Evolutionary conservation across 2,797 vertebrate species (phyloP).

Genomic region (Iguana delicatissima): DNA sequence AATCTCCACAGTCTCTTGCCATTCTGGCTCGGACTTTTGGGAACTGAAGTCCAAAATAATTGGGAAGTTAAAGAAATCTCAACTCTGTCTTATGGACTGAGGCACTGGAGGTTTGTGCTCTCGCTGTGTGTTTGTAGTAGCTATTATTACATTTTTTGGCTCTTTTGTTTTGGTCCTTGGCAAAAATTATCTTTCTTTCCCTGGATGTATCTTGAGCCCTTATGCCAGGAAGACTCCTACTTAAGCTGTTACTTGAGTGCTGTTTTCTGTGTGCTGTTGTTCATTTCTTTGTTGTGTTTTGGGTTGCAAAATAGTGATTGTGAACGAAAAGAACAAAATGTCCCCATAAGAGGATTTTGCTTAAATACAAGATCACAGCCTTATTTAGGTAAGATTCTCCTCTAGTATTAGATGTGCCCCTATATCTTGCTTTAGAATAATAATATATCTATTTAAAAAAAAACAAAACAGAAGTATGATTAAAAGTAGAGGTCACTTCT

Average conservation of each 20-base stretch:
- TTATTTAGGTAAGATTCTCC: no score
- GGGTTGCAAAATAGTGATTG: neutral
- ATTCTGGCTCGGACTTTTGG: neutral
- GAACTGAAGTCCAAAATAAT: neutral
- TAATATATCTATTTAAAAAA: no score
- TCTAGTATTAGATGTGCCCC: no score
- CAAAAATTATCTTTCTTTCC: neutral
- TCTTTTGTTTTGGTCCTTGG: neutral
- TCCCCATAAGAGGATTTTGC: no score
- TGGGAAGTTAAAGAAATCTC: neutral
- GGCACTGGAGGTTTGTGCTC: neutral
- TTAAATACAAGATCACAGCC: no score
- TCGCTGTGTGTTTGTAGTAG: neutral
- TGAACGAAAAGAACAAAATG: neutral
- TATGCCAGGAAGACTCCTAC: neutral
- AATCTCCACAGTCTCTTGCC: neutral
- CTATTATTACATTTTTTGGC: neutral
- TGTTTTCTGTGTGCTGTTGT: neutral
- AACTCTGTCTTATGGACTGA: neutral
- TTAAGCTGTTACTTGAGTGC: neutral
- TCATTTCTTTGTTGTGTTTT: neutral
- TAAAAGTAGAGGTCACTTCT: no score
- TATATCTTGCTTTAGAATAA: no score
- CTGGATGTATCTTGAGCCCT: neutral
- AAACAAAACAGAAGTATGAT: no score